A percentile compares a stretch with the other conserved stretches of the same genome.
Evolutionary conservation across 2,797 vertebrate genomes (phyloP).

Genomic region (Cynodonichthys magdalenae): DNA sequence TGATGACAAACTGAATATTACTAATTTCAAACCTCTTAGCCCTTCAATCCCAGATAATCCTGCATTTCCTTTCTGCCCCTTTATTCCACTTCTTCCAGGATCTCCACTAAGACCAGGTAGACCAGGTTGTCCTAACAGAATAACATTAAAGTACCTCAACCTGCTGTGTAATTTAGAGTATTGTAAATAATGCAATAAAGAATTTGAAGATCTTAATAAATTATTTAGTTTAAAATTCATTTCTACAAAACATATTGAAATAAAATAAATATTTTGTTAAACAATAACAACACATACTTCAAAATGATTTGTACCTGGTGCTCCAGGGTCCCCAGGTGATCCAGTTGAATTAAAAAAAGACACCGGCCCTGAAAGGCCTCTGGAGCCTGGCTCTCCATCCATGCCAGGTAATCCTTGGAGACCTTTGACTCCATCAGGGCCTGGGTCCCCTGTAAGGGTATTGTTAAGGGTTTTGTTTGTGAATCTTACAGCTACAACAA

Average conservation of each 20-base stretch:
- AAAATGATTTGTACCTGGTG: constrained; percentile 37
- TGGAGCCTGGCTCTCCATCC: constrained; percentile 36
- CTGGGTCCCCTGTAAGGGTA: constrained; percentile 59
- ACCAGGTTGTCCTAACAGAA: constrained; percentile 56
- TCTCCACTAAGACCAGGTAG: constrained; percentile 50
- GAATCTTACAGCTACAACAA: not conserved
- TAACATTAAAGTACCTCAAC: not conserved
- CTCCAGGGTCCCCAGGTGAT: constrained; percentile 39
- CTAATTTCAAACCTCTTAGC: constrained; percentile 54
- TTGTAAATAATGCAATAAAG: not conserved
- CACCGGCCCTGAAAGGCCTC: constrained; percentile 31
- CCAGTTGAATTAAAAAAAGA: not conserved
- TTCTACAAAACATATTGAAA: not conserved
- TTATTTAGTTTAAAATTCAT: not conserved
- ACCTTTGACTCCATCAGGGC: constrained; percentile 60
- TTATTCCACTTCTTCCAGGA: constrained; percentile 58
- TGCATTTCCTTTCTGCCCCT: constrained; percentile 48
- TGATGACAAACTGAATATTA: not conserved
- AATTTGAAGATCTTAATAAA: not conserved
- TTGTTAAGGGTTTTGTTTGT: not conserved
- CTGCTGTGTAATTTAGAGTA: not conserved
- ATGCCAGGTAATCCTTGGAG: constrained; percentile 43
- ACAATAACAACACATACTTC: not conserved
- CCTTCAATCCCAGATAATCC: constrained; percentile 56
- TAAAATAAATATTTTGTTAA: too few relatives aligned